phyloP scores from a whole-genome alignment of 1,140 invertebrate genomes.

The Magallana angulata region DNA sequence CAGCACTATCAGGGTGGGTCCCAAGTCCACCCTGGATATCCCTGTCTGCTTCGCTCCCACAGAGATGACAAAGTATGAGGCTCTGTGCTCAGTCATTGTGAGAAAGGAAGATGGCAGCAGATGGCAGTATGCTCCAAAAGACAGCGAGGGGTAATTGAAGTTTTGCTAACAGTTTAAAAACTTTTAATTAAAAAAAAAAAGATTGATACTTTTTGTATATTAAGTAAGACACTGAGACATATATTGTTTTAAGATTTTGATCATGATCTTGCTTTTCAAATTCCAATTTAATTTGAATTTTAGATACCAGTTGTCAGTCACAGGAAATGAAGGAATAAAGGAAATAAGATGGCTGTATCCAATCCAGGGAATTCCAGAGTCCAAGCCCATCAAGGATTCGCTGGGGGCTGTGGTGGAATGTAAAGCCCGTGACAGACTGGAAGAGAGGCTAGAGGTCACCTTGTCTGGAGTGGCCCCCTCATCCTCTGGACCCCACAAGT shows the following conservation, averaged over 20 bases:
- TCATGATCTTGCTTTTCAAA: neutral
- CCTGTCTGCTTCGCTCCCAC: constrained; percentile 78
- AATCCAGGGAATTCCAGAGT: constrained; percentile 76
- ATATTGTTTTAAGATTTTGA: no score
- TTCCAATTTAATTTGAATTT: constrained; percentile 30
- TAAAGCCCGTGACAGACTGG: constrained; percentile 69
- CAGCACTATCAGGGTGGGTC: constrained; percentile 70
- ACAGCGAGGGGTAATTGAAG: constrained; percentile 63
- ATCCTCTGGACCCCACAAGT: constrained; percentile 70
- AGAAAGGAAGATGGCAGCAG: constrained; percentile 69
- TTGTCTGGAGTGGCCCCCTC: constrained; percentile 73
- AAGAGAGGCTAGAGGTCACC: constrained; percentile 75
- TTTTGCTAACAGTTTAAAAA: no score
- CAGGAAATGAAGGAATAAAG: constrained; percentile 61
- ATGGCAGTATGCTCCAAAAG: constrained; percentile 71
- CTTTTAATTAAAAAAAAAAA: no score
- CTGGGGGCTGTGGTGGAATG: constrained; percentile 70
- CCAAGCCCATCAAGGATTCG: constrained; percentile 65
- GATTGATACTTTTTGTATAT: no score
- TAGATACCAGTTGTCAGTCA: constrained; percentile 62
- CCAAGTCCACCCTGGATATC: constrained; percentile 78
- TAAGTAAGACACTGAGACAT: no score
- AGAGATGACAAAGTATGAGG: constrained; percentile 76
- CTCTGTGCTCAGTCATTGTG: constrained; percentile 72
- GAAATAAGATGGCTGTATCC: constrained; percentile 77